Evolutionary conservation across 1,140 invertebrate species (phyloP).

Genomic region (Geopemphigus sp.): DNA sequence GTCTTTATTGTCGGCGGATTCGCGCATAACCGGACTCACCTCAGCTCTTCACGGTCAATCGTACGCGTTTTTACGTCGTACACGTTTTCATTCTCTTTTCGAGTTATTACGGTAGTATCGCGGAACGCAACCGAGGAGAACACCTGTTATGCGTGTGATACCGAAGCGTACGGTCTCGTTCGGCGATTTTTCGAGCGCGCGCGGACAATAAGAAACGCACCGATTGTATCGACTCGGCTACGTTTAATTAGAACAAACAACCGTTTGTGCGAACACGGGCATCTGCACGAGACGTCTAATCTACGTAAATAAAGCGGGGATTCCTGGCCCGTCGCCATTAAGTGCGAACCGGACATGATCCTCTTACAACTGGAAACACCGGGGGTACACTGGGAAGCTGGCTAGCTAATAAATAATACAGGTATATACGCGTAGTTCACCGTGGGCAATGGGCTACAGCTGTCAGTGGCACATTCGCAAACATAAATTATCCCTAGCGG

Average conservation of each 20-base stretch:
- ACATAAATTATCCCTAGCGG: constrained; percentile 41
- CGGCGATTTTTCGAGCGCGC: no score
- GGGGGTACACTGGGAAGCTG: not conserved
- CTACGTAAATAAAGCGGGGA: constrained; percentile 46
- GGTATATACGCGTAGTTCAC: constrained; percentile 28
- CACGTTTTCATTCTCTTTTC: no score
- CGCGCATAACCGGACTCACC: no score
- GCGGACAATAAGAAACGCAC: not conserved
- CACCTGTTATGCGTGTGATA: no score
- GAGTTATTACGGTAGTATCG: no score
- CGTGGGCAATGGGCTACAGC: constrained; percentile 32
- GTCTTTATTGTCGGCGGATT: no score
- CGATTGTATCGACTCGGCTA: constrained; percentile 13
- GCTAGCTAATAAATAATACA: constrained; percentile 43
- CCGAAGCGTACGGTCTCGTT: no score
- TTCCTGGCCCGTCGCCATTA: constrained; percentile 43
- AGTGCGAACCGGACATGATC: constrained; percentile 48
- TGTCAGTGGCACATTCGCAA: constrained; percentile 44
- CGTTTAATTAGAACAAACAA: constrained; percentile 44
- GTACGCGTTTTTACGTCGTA: no score
- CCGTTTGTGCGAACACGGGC: constrained; percentile 27
- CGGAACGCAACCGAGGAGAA: no score
- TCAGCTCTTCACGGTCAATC: no score
- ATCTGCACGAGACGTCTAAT: constrained; percentile 43
- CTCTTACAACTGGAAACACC: constrained; percentile 42